Percentiles rank a stretch among this genome's conserved stretches.
Conservation (phyloP, 2,113 vertebrate species). For the Esox niger region DNA sequence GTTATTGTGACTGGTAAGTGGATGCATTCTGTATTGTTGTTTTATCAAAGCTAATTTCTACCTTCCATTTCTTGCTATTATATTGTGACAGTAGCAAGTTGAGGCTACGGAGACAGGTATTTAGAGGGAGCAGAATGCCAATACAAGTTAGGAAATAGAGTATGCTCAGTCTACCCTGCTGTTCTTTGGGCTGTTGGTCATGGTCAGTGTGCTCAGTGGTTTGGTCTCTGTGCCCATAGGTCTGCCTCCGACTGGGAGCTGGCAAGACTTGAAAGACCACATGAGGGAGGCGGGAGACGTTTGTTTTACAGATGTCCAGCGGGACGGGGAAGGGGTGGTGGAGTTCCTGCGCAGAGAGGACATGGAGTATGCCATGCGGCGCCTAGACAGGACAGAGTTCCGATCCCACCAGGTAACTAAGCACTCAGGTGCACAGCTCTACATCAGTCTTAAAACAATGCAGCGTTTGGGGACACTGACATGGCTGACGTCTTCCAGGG, state of each 20-base stretch:
- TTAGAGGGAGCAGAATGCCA: too few species aligned
- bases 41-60: background rate
- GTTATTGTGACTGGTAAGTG: slow-evolving; percentile 69
- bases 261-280: slow-evolving; percentile 80
- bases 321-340: slow-evolving; percentile 73
- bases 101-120: too few species aligned
- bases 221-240: slow-evolving; percentile 41
- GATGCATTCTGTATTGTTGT: background rate
- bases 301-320: slow-evolving; percentile 73
- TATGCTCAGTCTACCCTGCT: background rate
- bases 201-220: background rate
- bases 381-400: slow-evolving; percentile 74
- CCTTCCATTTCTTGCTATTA: too few species aligned
- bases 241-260: slow-evolving; percentile 74
- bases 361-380: slow-evolving; percentile 71
- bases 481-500: slow-evolving; percentile 57
- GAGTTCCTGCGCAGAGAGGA: slow-evolving; percentile 77
- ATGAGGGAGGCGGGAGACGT: slow-evolving; percentile 72
- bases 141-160: too few species aligned
- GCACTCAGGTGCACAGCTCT: background rate
- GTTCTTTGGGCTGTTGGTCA: background rate
- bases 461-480: background rate
- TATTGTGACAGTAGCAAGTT: too few species aligned
- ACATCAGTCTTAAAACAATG: background rate
- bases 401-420: slow-evolving; percentile 66